Conservation (phyloP, 2,113 vertebrate species). For the Elephantulus edwardii region DNA sequence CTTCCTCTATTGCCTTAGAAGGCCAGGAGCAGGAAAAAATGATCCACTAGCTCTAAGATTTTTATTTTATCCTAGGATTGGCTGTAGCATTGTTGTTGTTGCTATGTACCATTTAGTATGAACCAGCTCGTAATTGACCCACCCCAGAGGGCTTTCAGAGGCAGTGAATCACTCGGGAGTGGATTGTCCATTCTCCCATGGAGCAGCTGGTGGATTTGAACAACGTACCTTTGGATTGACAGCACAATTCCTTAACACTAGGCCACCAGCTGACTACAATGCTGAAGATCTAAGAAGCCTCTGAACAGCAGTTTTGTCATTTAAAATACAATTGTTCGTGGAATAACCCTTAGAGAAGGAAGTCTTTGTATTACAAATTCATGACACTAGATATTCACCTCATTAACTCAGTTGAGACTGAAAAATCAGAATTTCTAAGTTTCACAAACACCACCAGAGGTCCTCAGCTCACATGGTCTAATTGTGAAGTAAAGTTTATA, state of each 20-base stretch:
- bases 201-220: too few relatives aligned
- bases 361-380: background rate
- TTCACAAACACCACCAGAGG: background rate
- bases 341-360: background rate
- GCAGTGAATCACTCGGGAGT: too few relatives aligned
- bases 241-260: too few relatives aligned
- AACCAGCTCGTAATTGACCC: too few relatives aligned
- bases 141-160: too few relatives aligned
- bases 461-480: constrained; percentile 14
- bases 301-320: background rate
- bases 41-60: background rate
- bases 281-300: constrained; percentile 26
- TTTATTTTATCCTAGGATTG: background rate
- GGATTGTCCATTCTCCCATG: too few relatives aligned
- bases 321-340: constrained; percentile 19
- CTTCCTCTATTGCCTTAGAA: background rate
- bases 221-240: too few relatives aligned
- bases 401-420: background rate
- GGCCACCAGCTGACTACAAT: too few relatives aligned
- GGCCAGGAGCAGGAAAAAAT: background rate
- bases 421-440: background rate
- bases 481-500: background rate
- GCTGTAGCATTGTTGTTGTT: background rate
- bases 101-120: too few relatives aligned
- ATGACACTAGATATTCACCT: background rate